Percentiles rank a stretch among this genome's conserved stretches.
Evolutionary conservation across 2,888 invertebrate genomes (phyloP).

Genomic region (Flabesymbios commensalis): DNA sequence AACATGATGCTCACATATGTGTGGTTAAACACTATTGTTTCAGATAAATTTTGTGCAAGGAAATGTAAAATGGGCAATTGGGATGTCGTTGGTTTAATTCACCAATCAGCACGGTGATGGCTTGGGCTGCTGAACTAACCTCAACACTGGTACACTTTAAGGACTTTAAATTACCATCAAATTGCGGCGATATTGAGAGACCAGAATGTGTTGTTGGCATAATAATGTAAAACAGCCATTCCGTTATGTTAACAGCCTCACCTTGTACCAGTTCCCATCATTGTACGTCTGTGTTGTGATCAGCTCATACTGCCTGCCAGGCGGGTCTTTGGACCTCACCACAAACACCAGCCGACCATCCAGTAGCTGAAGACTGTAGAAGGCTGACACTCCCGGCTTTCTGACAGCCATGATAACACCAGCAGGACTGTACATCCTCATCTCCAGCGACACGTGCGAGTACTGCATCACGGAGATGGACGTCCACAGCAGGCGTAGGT

Average conservation of each 20-base stretch:
- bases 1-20: too few relatives aligned
- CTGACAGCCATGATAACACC: conserved; percentile 34
- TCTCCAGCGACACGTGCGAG: conserved; percentile 29
- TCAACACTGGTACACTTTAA: too few relatives aligned
- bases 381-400: neutral
- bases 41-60: too few relatives aligned
- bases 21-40: too few relatives aligned
- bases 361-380: conserved; percentile 24
- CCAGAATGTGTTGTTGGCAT: neutral
- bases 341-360: conserved; percentile 29
- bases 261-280: conserved; percentile 38
- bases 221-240: neutral
- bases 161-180: too few relatives aligned
- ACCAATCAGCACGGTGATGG: too few relatives aligned
- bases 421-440: conserved; percentile 35
- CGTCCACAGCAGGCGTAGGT: conserved; percentile 4
- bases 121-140: too few relatives aligned
- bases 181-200: too few relatives aligned
- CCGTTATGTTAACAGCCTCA: conserved; percentile 8
- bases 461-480: conserved; percentile 10
- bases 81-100: too few relatives aligned
- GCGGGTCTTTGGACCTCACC: conserved; percentile 2
- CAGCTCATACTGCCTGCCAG: neutral
- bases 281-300: conserved; percentile 23
- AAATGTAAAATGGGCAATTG: too few relatives aligned